A percentile compares a stretch with the other conserved stretches of the same genome.
These are phyloP conservation scores for Murina feae DNA, from an alignment of 2,113 vertebrate species.

Conservation along the genomic window DNA sequence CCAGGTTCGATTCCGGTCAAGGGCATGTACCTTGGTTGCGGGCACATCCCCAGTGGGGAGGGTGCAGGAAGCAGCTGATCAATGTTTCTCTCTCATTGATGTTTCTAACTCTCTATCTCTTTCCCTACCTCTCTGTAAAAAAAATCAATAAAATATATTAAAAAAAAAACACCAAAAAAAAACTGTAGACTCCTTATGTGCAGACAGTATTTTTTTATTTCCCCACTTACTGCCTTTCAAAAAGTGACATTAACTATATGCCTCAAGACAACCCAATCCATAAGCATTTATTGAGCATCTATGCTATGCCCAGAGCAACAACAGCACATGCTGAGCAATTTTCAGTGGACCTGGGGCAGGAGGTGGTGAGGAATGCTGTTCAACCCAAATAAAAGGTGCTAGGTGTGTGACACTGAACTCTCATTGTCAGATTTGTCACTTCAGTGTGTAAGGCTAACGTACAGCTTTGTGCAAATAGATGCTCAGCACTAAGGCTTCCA, in stretches of 20 bases:
- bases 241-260: not conserved
- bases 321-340: not conserved
- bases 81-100: no score
- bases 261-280: not conserved
- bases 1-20: no score
- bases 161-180: no score
- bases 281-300: slow-evolving; percentile 18
- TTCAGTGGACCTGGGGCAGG: not conserved
- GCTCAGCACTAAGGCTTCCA: not conserved
- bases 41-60: no score
- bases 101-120: no score
- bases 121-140: no score
- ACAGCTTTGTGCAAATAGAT: not conserved
- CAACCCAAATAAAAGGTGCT: not conserved
- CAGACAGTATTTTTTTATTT: not conserved
- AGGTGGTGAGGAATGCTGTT: not conserved
- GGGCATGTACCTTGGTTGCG: no score
- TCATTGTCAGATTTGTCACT: not conserved
- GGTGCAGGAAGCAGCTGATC: no score
- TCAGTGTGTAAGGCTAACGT: not conserved
- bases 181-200: not conserved
- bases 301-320: not conserved
- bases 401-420: not conserved
- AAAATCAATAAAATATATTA: no score
- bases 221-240: not conserved